Evolutionary conservation across 2,888 invertebrate genomes (phyloP).

Genomic region (Mythimna lalbum): DNA sequence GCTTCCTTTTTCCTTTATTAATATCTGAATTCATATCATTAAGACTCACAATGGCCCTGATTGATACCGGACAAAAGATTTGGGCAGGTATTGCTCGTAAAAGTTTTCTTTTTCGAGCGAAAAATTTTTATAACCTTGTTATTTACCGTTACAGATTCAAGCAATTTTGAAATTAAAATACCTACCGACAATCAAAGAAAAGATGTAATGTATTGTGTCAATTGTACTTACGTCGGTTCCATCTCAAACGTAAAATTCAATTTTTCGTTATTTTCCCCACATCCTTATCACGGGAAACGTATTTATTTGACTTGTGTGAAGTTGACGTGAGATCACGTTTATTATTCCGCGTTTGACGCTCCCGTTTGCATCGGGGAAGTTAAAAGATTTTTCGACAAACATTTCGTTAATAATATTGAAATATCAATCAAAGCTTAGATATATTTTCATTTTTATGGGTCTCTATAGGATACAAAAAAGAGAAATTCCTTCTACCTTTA

Average conservation of each 20-base stretch:
- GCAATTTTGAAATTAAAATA: conserved; percentile 17
- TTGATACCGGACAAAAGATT: conserved; percentile 47
- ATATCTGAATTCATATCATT: conserved; percentile 45
- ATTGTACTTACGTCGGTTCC: neutral
- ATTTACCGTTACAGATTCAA: conserved; percentile 12
- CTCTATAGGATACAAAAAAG: neutral
- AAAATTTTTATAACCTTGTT: conserved; percentile 25
- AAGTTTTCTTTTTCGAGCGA: conserved; percentile 18
- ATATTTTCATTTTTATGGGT: neutral
- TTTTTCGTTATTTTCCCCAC: conserved; percentile 17
- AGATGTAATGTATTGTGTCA: neutral
- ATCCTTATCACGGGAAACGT: conserved; percentile 16
- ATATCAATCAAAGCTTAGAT: conserved; percentile 11
- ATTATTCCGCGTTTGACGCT: conserved; percentile 42
- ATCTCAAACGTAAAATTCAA: conserved; percentile 28
- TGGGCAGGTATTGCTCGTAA: conserved; percentile 2
- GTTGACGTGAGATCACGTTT: conserved; percentile 47
- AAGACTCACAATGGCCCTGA: conserved; percentile 48
- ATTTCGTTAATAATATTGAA: conserved; percentile 24
- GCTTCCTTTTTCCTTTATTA: conserved; percentile 28
- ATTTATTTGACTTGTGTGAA: conserved; percentile 47
- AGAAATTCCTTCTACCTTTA: neutral
- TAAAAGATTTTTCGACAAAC: conserved; percentile 18
- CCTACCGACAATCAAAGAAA: neutral
- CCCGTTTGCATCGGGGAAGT: conserved; percentile 23